Conservation (phyloP, 2,797 vertebrate genomes). For the Dicrostonyx torquatus region DNA sequence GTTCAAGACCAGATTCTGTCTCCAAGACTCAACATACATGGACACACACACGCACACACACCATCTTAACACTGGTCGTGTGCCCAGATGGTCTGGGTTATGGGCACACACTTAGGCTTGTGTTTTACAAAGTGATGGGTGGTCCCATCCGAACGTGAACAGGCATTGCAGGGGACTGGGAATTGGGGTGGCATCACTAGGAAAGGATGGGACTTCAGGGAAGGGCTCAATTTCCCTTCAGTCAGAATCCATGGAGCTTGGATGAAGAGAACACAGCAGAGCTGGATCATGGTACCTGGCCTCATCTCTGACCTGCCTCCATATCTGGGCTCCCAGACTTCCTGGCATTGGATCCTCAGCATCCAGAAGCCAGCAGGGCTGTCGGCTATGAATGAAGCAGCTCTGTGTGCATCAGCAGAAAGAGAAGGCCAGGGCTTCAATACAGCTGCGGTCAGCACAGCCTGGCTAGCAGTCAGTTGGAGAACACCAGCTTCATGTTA, state of each 20-base stretch:
- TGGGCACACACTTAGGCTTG: slow-evolving; percentile 10
- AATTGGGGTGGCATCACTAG: not conserved
- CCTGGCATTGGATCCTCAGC: not conserved
- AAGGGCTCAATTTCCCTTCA: not conserved
- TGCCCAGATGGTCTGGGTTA: not conserved
- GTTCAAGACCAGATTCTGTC: not conserved
- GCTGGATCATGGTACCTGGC: not conserved
- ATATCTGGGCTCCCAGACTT: not conserved
- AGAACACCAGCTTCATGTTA: not conserved
- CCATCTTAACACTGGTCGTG: not conserved
- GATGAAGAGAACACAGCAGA: not conserved
- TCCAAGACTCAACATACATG: not conserved
- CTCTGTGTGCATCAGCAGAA: not conserved
- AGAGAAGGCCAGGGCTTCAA: not conserved
- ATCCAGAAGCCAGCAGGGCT: slow-evolving; percentile 9
- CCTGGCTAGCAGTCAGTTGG: not conserved
- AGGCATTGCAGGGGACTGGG: not conserved
- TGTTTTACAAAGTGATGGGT: not conserved
- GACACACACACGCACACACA: not conserved
- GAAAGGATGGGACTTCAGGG: not conserved
- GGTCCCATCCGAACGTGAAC: not conserved
- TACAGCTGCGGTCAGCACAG: not conserved
- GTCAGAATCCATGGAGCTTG: not conserved
- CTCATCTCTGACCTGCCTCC: not conserved
- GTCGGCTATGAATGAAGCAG: not conserved